Percentiles rank a stretch among this genome's conserved stretches.
Evolutionary conservation across 2,888 invertebrate species (phyloP).

Genomic region (Creontiades dilutus): DNA sequence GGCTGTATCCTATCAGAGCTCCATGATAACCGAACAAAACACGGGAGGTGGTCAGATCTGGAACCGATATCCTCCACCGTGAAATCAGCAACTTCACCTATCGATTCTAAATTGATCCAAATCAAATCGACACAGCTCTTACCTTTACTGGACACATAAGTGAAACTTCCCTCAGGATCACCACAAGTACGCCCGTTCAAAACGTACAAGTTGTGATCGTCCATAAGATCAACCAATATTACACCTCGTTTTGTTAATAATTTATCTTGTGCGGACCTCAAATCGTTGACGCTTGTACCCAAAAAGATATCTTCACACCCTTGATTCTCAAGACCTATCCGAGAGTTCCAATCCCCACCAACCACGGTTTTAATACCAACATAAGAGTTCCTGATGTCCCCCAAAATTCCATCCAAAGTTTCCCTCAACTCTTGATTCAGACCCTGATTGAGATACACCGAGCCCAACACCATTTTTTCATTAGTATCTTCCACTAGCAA

Average conservation of each 20-base stretch:
- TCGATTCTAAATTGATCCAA: not conserved
- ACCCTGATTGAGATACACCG: no score
- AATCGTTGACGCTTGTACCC: not conserved
- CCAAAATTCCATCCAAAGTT: not conserved
- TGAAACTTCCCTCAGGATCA: no score
- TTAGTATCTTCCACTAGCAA: not conserved
- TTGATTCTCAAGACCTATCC: conserved; percentile 9
- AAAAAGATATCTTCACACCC: not conserved
- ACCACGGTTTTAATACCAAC: not conserved
- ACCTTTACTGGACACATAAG: no score
- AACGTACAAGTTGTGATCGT: no score
- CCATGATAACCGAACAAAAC: conserved; percentile 24
- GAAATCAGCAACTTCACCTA: not conserved
- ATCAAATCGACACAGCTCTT: not conserved
- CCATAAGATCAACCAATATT: no score
- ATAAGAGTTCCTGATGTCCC: not conserved
- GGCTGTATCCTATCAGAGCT: no score
- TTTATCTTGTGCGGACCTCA: conserved; percentile 8
- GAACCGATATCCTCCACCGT: conserved; percentile 17
- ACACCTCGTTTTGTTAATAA: no score
- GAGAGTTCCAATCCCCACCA: not conserved
- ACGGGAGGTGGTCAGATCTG: conserved; percentile 19
- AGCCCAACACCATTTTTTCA: not conserved
- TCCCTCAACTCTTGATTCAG: not conserved
- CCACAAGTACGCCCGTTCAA: no score